phyloP scores from a whole-genome alignment of 2,888 invertebrate genomes.

The Mayetiola destructor region DNA sequence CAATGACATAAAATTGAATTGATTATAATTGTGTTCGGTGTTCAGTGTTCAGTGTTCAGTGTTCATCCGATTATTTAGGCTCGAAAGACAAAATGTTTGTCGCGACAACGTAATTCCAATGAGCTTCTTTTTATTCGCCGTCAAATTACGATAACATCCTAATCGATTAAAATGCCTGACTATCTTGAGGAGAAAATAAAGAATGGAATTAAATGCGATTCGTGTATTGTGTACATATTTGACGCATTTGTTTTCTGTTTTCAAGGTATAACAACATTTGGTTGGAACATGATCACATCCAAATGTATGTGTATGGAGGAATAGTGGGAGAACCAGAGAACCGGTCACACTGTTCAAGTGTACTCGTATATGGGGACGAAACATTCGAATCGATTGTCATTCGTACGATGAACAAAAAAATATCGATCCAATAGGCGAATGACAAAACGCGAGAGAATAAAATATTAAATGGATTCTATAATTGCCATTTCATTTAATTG shows the following conservation, averaged over 20 bases:
- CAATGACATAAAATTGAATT: too few species aligned
- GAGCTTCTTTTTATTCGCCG: neutral
- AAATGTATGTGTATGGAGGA: too few species aligned
- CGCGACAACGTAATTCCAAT: constrained; percentile 6
- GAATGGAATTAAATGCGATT: neutral
- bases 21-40: neutral
- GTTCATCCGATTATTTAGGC: too few species aligned
- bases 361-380: neutral
- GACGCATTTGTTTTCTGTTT: neutral
- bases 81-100: too few species aligned
- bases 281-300: too few species aligned
- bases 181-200: neutral
- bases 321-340: neutral
- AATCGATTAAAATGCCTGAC: constrained; percentile 4
- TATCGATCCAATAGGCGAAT: neutral
- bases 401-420: neutral
- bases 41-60: too few species aligned
- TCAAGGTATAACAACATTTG: too few species aligned
- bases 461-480: constrained; percentile 2
- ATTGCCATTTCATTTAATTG: constrained; percentile 10
- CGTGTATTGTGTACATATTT: neutral
- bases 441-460: neutral
- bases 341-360: too few species aligned
- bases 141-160: constrained; percentile 7
- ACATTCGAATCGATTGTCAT: neutral